Evolutionary conservation across 2,113 vertebrate species (phyloP).

Genomic region (Bubo bubo): DNA sequence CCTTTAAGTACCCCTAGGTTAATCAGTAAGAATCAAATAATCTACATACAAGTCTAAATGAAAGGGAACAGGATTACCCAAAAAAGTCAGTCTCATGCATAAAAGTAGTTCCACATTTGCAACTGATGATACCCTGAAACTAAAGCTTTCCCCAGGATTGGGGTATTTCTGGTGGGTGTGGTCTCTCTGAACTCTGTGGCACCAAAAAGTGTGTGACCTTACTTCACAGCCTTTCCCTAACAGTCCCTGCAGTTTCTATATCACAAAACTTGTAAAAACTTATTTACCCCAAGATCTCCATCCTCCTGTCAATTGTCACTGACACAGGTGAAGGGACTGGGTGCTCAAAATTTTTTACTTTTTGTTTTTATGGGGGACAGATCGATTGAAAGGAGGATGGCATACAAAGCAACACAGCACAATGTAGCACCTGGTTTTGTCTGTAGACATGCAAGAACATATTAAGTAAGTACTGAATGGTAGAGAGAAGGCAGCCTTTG

Average conservation of each 20-base stretch:
- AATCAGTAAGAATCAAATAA: not conserved
- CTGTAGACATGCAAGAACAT: not conserved
- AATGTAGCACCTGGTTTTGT: not conserved
- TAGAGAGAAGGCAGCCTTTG: not conserved
- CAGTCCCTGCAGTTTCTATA: not conserved
- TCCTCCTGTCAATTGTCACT: not conserved
- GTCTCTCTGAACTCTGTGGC: not conserved
- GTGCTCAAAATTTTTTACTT: accelerated
- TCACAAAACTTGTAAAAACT: not conserved
- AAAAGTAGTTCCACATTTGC: not conserved
- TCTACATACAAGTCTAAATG: not conserved
- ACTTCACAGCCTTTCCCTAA: not conserved
- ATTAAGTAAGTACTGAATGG: not conserved
- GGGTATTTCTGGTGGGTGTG: not conserved
- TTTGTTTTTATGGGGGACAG: not conserved
- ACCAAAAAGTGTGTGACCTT: not conserved
- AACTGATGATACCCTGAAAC: not conserved
- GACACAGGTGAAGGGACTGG: not conserved
- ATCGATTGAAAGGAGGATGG: not conserved
- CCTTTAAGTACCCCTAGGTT: not conserved
- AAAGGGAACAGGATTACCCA: not conserved
- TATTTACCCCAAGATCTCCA: not conserved
- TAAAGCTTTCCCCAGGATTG: not conserved
- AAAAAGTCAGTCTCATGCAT: not conserved
- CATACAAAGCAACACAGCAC: not conserved